phyloP scores from a whole-genome alignment of 2,797 vertebrate genomes.

The Corythornis leucogaster region DNA sequence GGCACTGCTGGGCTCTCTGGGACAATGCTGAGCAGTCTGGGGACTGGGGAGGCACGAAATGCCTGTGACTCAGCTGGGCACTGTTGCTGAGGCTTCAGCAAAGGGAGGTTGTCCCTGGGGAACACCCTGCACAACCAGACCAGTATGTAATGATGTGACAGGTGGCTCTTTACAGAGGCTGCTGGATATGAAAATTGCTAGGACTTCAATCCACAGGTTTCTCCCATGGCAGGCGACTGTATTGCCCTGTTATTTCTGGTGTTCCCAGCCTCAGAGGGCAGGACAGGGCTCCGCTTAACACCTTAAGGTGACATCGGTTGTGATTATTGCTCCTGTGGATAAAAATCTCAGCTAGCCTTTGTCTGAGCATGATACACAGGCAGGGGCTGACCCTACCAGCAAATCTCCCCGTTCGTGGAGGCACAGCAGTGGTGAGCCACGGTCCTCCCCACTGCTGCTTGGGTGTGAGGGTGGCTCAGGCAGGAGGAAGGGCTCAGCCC shows the following conservation, averaged over 20 bases:
- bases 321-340: neutral
- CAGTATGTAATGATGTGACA: rapidly evolving
- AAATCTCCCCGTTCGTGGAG: neutral
- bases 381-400: neutral
- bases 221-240: neutral
- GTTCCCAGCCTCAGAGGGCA: neutral
- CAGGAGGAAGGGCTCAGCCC: neutral
- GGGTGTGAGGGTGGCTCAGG: neutral
- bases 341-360: neutral
- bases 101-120: neutral
- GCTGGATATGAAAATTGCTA: neutral
- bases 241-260: neutral
- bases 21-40: neutral
- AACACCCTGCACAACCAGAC: neutral
- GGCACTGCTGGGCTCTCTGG: neutral
- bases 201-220: neutral
- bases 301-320: neutral
- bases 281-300: neutral
- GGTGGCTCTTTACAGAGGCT: neutral
- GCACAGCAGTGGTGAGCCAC: neutral
- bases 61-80: neutral
- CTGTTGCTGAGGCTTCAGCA: neutral
- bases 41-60: neutral
- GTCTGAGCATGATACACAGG: rapidly evolving
- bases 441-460: neutral